phyloP scores from a whole-genome alignment of 2,888 invertebrate genomes.

The Entomobrya multifasciata region DNA sequence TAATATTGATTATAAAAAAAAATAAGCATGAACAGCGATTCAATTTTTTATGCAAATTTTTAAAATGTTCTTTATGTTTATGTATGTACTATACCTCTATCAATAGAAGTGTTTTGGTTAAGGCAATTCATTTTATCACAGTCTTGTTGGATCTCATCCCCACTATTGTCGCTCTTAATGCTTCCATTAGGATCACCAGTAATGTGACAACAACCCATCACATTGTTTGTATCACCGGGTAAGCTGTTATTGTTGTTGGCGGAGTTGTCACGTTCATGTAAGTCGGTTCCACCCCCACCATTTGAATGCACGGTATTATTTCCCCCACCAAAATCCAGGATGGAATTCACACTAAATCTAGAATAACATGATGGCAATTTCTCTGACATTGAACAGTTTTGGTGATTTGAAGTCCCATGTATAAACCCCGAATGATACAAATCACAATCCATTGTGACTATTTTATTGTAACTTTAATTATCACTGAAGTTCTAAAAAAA shows the following conservation, averaged over 20 bases:
- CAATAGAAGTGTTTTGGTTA: conserved; percentile 32
- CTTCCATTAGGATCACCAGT: conserved; percentile 10
- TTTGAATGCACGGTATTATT: conserved; percentile 35
- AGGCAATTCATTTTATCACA: conserved; percentile 75
- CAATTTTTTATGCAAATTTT: not conserved
- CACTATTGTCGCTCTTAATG: conserved; percentile 35
- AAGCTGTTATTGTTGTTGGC: conserved; percentile 63
- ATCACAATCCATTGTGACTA: conserved; percentile 70
- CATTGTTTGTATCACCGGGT: conserved; percentile 57
- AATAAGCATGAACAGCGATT: too few relatives aligned
- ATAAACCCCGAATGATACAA: conserved; percentile 61
- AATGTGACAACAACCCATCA: conserved; percentile 58
- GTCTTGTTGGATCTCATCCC: conserved; percentile 58
- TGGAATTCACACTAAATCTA: conserved; percentile 76
- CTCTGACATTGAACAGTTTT: conserved; percentile 42
- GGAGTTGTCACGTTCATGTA: conserved; percentile 52
- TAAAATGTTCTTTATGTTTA: too few relatives aligned
- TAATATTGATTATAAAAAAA: too few relatives aligned
- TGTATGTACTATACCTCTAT: conserved; percentile 49
- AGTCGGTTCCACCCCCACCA: conserved; percentile 16
- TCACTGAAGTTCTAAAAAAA: too few relatives aligned
- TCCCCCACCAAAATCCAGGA: conserved; percentile 72
- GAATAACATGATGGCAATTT: conserved; percentile 70
- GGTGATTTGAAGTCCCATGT: conserved; percentile 50
- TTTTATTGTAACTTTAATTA: too few relatives aligned